phyloP scores from a whole-genome alignment of 2,113 vertebrate genomes.

The Piaya cayana region DNA sequence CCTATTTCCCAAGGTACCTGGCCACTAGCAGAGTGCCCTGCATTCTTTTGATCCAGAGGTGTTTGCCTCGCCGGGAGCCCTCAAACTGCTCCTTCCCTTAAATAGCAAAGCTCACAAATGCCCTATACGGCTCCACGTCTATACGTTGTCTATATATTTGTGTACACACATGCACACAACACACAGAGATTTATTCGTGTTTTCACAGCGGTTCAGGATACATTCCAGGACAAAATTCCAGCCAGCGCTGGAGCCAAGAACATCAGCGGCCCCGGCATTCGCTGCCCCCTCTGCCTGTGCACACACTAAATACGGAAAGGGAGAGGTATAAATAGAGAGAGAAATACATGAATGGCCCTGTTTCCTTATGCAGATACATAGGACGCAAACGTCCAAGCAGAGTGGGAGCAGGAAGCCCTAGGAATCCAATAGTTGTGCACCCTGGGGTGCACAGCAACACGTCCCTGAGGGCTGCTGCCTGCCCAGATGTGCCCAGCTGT shows the following conservation, averaged over 20 bases:
- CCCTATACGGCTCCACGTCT: not conserved
- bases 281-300: constrained; percentile 48
- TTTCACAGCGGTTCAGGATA: constrained; percentile 44
- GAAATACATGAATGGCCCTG: constrained; percentile 59
- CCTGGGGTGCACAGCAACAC: not conserved
- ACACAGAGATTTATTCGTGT: constrained; percentile 67
- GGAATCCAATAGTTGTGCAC: not conserved
- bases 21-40: not conserved
- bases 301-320: constrained; percentile 68
- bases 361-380: constrained; percentile 26
- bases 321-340: constrained; percentile 69
- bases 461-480: not conserved
- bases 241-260: constrained; percentile 59
- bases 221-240: constrained; percentile 65
- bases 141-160: constrained; percentile 46
- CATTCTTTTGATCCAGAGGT: constrained; percentile 44
- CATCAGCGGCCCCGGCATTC: constrained; percentile 55
- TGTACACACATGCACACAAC: constrained; percentile 38
- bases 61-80: not conserved
- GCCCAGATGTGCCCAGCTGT: not conserved
- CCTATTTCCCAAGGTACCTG: not conserved
- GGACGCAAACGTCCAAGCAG: not conserved
- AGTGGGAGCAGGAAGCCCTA: not conserved
- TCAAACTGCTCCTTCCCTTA: constrained; percentile 33
- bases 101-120: constrained; percentile 55